These are phyloP conservation scores for Leptinotarsa juncta DNA, from an alignment of 2,888 invertebrate genomes.

Conservation along the genomic window DNA sequence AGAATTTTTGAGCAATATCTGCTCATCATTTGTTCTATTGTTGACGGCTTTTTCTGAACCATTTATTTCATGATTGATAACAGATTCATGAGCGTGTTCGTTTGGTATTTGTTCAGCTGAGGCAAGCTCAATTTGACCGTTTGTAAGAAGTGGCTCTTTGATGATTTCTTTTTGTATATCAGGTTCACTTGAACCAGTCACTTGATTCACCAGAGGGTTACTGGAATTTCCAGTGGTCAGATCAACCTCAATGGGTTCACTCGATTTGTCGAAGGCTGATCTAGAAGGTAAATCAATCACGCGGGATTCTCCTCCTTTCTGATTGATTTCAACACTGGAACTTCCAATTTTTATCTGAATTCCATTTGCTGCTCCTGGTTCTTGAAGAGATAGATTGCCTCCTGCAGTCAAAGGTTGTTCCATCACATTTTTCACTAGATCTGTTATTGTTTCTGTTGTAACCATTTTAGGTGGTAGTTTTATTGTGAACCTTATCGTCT, in stretches of 20 bases:
- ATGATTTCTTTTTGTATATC: too few species aligned
- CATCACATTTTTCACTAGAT: background rate
- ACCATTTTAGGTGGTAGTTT: background rate
- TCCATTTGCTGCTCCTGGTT: background rate
- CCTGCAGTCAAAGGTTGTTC: background rate
- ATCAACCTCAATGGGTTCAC: background rate
- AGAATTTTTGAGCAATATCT: too few species aligned
- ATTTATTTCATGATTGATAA: too few species aligned
- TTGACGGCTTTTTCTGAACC: too few species aligned
- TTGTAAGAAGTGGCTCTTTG: too few species aligned
- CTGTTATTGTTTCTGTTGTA: background rate
- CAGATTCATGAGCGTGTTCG: too few species aligned
- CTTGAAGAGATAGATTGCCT: background rate
- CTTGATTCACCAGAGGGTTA: too few species aligned
- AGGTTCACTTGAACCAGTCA: background rate
- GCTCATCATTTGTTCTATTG: too few species aligned
- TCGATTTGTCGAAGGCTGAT: background rate
- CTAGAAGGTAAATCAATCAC: background rate
- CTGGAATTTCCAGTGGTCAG: background rate
- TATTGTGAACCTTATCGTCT: background rate
- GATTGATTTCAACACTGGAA: background rate
- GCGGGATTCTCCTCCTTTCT: background rate
- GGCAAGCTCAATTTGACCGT: too few species aligned
- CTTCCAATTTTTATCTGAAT: background rate
- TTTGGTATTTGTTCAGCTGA: too few species aligned